These are phyloP conservation scores for Dioctria rufipes DNA, from an alignment of 2,888 invertebrate species.

Conservation along the genomic window DNA sequence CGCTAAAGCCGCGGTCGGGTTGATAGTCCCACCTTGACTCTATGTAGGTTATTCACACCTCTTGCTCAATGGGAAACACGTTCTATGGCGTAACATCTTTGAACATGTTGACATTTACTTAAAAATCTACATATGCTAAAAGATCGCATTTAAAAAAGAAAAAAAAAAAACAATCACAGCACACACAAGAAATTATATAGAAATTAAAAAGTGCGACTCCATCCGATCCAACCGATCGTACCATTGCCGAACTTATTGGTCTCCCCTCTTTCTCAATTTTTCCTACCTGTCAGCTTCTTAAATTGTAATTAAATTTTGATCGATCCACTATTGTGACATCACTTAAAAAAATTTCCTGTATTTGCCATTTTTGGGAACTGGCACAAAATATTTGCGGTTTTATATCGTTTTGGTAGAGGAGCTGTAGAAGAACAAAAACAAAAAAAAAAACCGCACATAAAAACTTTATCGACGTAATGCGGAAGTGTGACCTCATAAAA, in stretches of 20 bases:
- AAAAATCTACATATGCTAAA: constrained; percentile 38
- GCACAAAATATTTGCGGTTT: constrained; percentile 38
- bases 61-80: constrained; percentile 48
- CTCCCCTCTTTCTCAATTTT: no score
- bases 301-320: not conserved
- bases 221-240: not conserved
- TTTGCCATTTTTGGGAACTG: constrained; percentile 19
- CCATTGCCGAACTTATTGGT: no score
- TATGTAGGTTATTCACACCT: constrained; percentile 51
- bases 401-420: not conserved
- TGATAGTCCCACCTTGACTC: constrained; percentile 49
- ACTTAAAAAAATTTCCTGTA: constrained; percentile 35
- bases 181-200: constrained; percentile 13
- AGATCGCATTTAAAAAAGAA: constrained; percentile 1
- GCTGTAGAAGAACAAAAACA: not conserved
- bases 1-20: constrained; percentile 30
- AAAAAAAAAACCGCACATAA: not conserved
- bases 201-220: constrained; percentile 4
- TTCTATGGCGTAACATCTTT: constrained; percentile 49
- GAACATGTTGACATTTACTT: constrained; percentile 47
- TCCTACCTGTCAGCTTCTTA: not conserved
- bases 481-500: constrained; percentile 52
- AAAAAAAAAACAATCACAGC: constrained; percentile 15
- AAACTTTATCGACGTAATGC: constrained; percentile 35
- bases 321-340: constrained; percentile 46